Evolutionary conservation across 2,888 invertebrate species (phyloP).

Genomic region (Cyclophora albipunctata): DNA sequence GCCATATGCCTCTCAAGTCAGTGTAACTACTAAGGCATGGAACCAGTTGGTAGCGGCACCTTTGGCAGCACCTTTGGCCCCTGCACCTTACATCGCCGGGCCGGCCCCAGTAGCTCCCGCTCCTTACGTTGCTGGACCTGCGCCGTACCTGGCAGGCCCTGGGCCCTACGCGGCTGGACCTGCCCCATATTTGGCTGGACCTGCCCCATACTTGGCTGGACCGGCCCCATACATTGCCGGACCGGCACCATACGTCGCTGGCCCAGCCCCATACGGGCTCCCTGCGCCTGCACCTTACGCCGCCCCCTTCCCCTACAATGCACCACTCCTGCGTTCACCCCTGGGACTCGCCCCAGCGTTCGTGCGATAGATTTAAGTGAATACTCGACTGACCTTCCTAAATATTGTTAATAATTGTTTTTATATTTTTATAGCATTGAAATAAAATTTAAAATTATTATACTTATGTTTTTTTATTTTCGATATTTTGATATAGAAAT

Average conservation of each 20-base stretch:
- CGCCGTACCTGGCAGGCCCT: constrained; percentile 10
- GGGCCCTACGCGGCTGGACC: constrained; percentile 19
- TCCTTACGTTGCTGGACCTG: constrained; percentile 28
- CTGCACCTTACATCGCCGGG: constrained; percentile 28
- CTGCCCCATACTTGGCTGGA: constrained; percentile 13
- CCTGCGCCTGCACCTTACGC: constrained; percentile 29
- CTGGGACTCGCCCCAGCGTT: constrained; percentile 55
- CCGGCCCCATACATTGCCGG: constrained; percentile 26
- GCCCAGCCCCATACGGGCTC: constrained; percentile 22
- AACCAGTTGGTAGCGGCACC: constrained; percentile 54
- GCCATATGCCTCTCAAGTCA: constrained; percentile 78
- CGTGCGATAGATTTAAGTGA: constrained; percentile 65
- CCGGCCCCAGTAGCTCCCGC: constrained; percentile 21
- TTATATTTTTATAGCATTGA: constrained; percentile 22
- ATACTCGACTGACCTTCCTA: constrained; percentile 55
- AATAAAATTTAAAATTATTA: constrained; percentile 15
- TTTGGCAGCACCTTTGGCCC: constrained; percentile 30
- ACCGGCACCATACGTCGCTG: constrained; percentile 24
- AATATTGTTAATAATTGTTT: constrained; percentile 26
- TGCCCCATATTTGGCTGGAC: constrained; percentile 22
- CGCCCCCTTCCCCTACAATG: constrained; percentile 29
- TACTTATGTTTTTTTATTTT: constrained; percentile 3
- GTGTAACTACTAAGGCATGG: constrained; percentile 64
- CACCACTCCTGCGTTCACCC: constrained; percentile 42
- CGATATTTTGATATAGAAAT: neutral